Percentiles rank a stretch among this genome's conserved stretches.
Evolutionary conservation across 2,888 invertebrate genomes (phyloP).

Genomic region (Limulus polyphemus): DNA sequence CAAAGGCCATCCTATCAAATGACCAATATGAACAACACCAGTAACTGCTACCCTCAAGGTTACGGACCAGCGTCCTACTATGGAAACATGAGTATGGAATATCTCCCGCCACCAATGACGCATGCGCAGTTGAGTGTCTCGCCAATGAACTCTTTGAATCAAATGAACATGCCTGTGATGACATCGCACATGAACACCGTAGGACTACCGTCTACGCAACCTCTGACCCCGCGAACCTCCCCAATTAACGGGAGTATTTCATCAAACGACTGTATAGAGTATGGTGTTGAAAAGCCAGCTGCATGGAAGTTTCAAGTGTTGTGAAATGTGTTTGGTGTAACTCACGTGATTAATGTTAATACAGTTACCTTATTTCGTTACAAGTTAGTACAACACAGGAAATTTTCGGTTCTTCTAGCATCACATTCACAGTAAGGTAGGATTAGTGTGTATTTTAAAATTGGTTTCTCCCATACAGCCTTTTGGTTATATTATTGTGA

Average conservation of each 20-base stretch:
- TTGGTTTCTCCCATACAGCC: too few relatives aligned
- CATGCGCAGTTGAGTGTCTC: constrained; percentile 42
- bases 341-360: too few relatives aligned
- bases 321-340: constrained; percentile 26
- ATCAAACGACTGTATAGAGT: constrained; percentile 29
- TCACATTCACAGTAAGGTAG: too few relatives aligned
- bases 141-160: constrained; percentile 28
- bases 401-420: too few relatives aligned
- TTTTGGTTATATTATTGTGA: too few relatives aligned
- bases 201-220: constrained; percentile 16
- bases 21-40: constrained; percentile 38
- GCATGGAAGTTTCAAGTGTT: constrained; percentile 34
- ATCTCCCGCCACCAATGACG: constrained; percentile 47
- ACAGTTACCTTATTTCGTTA: too few relatives aligned
- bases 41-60: constrained; percentile 44
- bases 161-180: constrained; percentile 22
- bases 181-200: constrained; percentile 20
- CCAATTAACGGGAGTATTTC: constrained; percentile 23
- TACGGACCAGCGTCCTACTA: constrained; percentile 44
- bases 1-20: constrained; percentile 18
- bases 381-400: too few relatives aligned
- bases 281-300: constrained; percentile 27
- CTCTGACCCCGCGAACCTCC: constrained; percentile 31
- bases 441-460: too few relatives aligned
- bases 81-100: constrained; percentile 63